Base-by-base conservation (phyloP, 2,113 vertebrate genomes). In the Gobiocypris rarus region DNA sequence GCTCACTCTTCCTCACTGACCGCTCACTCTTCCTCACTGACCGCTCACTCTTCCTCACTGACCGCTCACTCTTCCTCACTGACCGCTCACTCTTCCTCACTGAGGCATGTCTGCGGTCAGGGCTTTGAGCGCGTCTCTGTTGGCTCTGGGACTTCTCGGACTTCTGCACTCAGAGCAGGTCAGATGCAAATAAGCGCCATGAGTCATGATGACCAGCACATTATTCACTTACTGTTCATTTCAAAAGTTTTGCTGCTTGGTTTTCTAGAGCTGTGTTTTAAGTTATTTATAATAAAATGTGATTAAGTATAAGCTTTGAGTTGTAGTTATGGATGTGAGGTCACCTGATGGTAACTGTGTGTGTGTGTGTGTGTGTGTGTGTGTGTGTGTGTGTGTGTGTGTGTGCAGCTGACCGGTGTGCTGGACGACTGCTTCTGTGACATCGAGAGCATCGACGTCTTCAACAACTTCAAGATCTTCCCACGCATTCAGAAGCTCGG, bases 341-440 rank as follows among this genome's bases (percentile, higher is more conserved):
- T 31, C 26, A 17, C 34, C 34, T 34, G 34, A 7, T 7, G 5
- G 15, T 52, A 15, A 7, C 5, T 38, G 38, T 38, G 38, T 38
- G 38, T 38, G 38, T 38, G 38, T 38, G 38, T 38, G 38, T 38
- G 38, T 38, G 38, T 7, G 38, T 7, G 38, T 7, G 38, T 38
- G 5, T 38, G 38, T 38, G 38, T 38, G 5, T 11, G 13, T 3
- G 15, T 17, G 50, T 52, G 48, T 48, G 45, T 50, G 13, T 52
- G 4, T 15, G 15, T 52, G 50, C 1, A 52, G 50, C 50, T 54
- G 52, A 95, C 95, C 0, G 98, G 97, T n/a, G 95, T 97, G 78
- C 91, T 99, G 88, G 98, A 99, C 86, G 98, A 99, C 93, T 99
- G 98, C 86, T 96, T 97, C 89, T 99, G 98, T 87, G 98, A 99